These are phyloP conservation scores for Orchestes rusci DNA, from an alignment of 2,888 invertebrate species.

Conservation along the genomic window DNA sequence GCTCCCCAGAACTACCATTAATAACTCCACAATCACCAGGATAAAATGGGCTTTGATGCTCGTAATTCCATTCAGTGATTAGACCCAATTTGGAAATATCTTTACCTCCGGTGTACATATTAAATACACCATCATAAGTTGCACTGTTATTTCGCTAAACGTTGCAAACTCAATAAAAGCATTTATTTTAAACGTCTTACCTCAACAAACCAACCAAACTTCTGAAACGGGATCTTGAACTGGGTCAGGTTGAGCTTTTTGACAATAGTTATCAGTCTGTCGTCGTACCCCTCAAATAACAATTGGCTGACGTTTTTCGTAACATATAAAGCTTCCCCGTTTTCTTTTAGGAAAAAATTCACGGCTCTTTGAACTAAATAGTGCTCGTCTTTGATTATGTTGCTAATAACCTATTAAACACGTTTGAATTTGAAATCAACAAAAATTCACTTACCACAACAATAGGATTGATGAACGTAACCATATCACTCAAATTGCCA, in stretches of 20 bases:
- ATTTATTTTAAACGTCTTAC: conserved; percentile 46
- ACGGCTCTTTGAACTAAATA: conserved; percentile 44
- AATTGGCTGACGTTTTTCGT: conserved; percentile 61
- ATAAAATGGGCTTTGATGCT: conserved; percentile 49
- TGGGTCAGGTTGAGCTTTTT: conserved; percentile 47
- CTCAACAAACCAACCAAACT: conserved; percentile 79
- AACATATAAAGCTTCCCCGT: conserved; percentile 50
- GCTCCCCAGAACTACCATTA: conserved; percentile 69
- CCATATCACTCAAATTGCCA: conserved; percentile 58
- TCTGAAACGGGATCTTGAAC: conserved; percentile 58
- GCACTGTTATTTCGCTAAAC: conserved; percentile 65
- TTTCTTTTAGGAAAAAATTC: conserved; percentile 50
- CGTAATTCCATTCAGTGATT: conserved; percentile 63
- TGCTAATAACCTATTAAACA: conserved; percentile 66
- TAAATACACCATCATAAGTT: conserved; percentile 69
- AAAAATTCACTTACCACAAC: conserved; percentile 30
- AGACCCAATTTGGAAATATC: conserved; percentile 62
- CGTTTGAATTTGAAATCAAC: no score
- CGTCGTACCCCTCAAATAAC: conserved; percentile 77
- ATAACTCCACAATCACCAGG: conserved; percentile 57
- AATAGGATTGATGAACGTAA: conserved; percentile 73
- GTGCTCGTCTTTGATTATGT: conserved; percentile 48
- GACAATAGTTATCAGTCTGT: conserved; percentile 57
- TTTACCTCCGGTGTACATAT: conserved; percentile 64
- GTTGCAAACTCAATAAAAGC: conserved; percentile 25